phyloP scores from a whole-genome alignment of 2,888 invertebrate species.

The Cinara cedri region DNA sequence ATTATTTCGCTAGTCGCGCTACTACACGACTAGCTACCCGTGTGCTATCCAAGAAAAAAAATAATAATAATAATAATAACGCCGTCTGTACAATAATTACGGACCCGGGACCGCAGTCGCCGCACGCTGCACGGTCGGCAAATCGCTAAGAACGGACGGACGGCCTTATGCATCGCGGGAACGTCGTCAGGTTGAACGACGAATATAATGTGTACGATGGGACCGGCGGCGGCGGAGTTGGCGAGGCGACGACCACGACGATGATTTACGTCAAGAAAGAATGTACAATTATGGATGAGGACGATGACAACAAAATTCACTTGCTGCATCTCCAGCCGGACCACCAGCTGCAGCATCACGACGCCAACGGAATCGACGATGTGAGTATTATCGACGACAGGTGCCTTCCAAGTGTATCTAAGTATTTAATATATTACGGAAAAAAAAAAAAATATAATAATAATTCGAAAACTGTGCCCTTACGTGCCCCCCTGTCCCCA shows the following conservation, averaged over 20 bases:
- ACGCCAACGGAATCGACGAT: slow-evolving; percentile 4
- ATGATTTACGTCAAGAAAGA: slow-evolving; percentile 38
- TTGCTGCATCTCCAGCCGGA: background rate
- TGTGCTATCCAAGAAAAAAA: background rate
- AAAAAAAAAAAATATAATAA: too few relatives aligned
- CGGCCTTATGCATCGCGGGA: slow-evolving; percentile 21
- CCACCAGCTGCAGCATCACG: slow-evolving; percentile 7
- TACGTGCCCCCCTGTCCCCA: too few relatives aligned
- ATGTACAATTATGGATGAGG: background rate
- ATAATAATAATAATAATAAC: background rate
- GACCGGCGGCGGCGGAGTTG: background rate
- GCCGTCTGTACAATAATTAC: background rate
- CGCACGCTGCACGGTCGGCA: too few relatives aligned
- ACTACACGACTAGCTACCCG: too few relatives aligned
- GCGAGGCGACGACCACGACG: slow-evolving; percentile 1
- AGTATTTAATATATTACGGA: too few relatives aligned
- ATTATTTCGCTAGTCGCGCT: background rate
- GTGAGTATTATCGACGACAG: slow-evolving; percentile 24
- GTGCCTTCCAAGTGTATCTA: too few relatives aligned
- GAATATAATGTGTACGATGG: background rate
- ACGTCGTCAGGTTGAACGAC: background rate
- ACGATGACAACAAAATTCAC: background rate
- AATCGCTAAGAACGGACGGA: too few relatives aligned
- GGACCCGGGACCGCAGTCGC: background rate
- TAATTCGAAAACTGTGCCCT: too few relatives aligned